Base-by-base conservation (phyloP, 2,888 invertebrate species). In the Ichneumon xanthorius region DNA sequence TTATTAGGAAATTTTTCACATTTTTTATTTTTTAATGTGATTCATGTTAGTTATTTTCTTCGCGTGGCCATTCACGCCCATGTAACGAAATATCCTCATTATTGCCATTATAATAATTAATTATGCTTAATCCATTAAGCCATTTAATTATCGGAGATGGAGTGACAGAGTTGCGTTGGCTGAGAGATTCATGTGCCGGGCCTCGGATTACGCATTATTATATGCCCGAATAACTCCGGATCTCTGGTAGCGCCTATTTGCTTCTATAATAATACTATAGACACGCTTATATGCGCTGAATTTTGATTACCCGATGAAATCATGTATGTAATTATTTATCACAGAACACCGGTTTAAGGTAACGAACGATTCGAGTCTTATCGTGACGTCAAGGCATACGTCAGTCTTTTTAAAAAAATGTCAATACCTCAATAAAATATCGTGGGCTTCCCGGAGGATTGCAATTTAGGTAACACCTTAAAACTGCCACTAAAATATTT, bases 251-350 rank as follows among this genome's bases (percentile, higher is more conserved):
- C 22, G 53, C 63, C 55, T 68, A 53, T 65, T 78, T 67, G 45
- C 63, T 58, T 63, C 50, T 78, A n/a, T 6, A 67, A 48, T n/a
- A 19, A 40, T 48, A 63, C 30, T 55, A 19, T 30, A 22, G 61
- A 70, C 53, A 48, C 33, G 53, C 26, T 80, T 67, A 63, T 50
- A 71, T 65, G 65, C 63, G 26, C 26, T 26, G 30, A 72, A 55
- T 91, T 91, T 92, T 92, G 91, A 90, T 89, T 89, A 92, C 92
- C 93, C 91, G 93, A 93, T 93, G 92, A 92, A 90, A 91, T 87
- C 90, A 87, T 88, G 89, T 91, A 91, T 90, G 91, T 93, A 93
- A 93, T 93, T 93, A 93, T 93, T 93, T 93, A 93, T 93, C 93
- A 93, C 93, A 92, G 92, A 91, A 11, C 90, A 65, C 75, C 89